phyloP scores from a whole-genome alignment of 2,888 invertebrate species.

The Ophion obscuratus region DNA sequence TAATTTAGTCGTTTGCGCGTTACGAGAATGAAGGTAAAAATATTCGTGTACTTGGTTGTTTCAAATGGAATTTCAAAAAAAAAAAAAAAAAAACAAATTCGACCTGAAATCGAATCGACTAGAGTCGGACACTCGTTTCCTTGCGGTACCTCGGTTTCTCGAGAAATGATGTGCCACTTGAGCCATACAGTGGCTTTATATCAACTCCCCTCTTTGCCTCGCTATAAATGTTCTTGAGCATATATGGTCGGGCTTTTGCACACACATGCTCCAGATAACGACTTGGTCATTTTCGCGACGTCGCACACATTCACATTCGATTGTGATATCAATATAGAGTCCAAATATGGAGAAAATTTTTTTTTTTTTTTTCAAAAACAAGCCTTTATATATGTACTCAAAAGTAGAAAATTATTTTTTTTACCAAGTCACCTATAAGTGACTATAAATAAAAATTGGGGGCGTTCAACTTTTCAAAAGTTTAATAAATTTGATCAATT shows the following conservation, averaged over 20 bases:
- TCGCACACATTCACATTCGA: neutral
- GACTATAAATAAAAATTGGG: no score
- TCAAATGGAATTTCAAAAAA: neutral
- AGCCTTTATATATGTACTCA: no score
- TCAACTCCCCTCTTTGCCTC: constrained; percentile 73
- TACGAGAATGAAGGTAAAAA: neutral
- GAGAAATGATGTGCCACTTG: constrained; percentile 72
- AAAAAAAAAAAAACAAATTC: constrained; percentile 9
- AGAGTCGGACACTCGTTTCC: constrained; percentile 58
- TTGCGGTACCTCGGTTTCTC: constrained; percentile 68
- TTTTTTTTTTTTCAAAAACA: no score
- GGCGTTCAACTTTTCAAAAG: no score
- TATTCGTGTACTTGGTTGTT: neutral
- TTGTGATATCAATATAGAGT: neutral
- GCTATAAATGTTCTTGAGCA: constrained; percentile 63
- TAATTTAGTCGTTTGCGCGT: neutral
- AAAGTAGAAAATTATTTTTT: no score
- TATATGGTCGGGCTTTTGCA: constrained; percentile 70
- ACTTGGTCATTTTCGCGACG: constrained; percentile 48
- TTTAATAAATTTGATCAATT: no score
- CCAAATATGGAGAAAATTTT: neutral
- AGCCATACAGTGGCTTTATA: constrained; percentile 75
- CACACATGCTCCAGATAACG: constrained; percentile 72
- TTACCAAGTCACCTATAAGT: no score
- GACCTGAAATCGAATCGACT: constrained; percentile 54